A percentile compares a stretch with the other conserved stretches of the same genome.
phyloP scores from a whole-genome alignment of 2,888 invertebrate species.

The Lycocerus yunnanus region DNA sequence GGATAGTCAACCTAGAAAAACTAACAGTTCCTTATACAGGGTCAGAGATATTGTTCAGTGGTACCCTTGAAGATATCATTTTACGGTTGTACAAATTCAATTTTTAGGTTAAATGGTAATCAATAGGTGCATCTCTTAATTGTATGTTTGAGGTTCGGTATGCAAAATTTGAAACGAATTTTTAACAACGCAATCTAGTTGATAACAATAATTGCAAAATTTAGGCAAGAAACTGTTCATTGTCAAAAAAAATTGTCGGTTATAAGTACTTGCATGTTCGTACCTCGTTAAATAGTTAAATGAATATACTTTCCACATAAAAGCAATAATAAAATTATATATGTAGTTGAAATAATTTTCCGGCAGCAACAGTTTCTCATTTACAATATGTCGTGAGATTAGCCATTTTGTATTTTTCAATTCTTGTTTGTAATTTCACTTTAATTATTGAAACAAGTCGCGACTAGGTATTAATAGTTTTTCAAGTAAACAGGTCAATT shows the following conservation, averaged over 20 bases:
- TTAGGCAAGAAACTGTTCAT: background rate
- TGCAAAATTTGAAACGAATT: too few relatives aligned
- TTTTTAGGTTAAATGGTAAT: background rate
- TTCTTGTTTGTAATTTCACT: background rate
- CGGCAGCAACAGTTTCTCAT: background rate
- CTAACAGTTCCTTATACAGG: background rate
- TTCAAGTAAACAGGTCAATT: background rate
- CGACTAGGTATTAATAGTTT: background rate
- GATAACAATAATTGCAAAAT: background rate
- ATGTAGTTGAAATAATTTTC: background rate
- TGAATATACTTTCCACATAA: background rate
- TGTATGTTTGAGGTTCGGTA: too few relatives aligned
- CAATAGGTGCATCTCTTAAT: background rate
- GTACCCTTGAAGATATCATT: too few relatives aligned
- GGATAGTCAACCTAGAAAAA: background rate
- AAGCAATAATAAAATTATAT: background rate
- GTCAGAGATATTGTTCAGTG: too few relatives aligned
- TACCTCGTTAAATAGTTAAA: background rate
- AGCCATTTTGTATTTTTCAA: background rate
- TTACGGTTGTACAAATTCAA: background rate
- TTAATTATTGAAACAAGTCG: background rate
- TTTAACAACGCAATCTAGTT: background rate
- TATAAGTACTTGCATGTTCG: background rate
- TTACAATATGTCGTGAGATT: background rate
- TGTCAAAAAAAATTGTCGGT: background rate